Base-by-base conservation (phyloP, 2,797 vertebrate genomes). In the Betta splendens region DNA sequence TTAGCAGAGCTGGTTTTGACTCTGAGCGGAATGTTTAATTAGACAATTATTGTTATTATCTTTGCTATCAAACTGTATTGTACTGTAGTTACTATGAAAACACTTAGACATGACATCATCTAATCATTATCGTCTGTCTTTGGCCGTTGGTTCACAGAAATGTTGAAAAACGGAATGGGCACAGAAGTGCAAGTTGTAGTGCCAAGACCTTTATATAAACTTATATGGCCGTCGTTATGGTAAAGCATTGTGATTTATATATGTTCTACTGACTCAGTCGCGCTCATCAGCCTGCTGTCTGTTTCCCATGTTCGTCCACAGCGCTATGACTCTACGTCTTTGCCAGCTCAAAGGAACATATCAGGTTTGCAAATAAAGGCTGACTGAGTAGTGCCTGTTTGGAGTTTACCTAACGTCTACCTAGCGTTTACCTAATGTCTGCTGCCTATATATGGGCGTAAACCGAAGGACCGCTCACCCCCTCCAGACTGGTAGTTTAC, bases 391-490 rank as follows among this genome's bases (percentile, higher is more conserved):
- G 75, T 55, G 82, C 82, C 72, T 85, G 81, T 88, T 88, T 86
- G 67, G 28, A 81, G 86, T 92, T 91, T 91, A 90, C 85, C 90
- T 92, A 87, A 92, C 10, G 90, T 92, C 92, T 92, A 90, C 89
- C 87, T 90, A 75, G 72, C 56, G 86, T 92, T 92, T 92, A 91
- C 85, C 89, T 90, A 90, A 91, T 5, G 91, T 91, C 91, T 92
- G 89, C 86, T 89, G 90, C 83, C 91, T 89, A 89, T 92, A 91
- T 92, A 91, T 86, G 91, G 90, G 16, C 59, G 37, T 69, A 61
- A 57, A 36, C 28, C 54, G 35, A 49, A 70, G 59, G 49, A 18
- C 55, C 3, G 36, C 64, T 73, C 63, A 42, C 77, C 55, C 72
- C 71, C 46, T 50, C 58, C 61, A 59, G 39, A 44, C 63, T 75